Evolutionary conservation across 2,113 vertebrate genomes (phyloP), one percentile per base, ranked within the genome.

Genomic region (Percina caprodes): DNA sequence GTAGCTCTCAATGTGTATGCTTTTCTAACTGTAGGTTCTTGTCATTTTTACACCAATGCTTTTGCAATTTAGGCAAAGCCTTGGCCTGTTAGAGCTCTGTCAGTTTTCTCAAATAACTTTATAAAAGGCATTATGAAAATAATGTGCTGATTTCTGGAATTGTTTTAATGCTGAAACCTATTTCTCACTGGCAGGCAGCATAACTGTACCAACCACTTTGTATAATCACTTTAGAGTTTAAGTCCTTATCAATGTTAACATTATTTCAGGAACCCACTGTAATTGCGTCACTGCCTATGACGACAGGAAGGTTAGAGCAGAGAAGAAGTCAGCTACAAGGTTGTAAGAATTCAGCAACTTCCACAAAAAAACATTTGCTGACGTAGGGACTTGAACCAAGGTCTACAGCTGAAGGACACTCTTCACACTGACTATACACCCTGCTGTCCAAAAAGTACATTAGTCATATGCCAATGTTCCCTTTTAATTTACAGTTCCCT

Each of bases 321-420:
- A 72, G 21, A 39, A 13, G 18, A 71, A 48, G 35, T 63, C 61
- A 55, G 45, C 42, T 24, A 48, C 21, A 2, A 80, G 48, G 35
- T 23, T 60, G 33, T 67, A 59, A 48, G 42, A 76, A 88, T 69
- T 85, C 51, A 69, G 75, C 75, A 69, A 73, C 61, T 71, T 73
- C 35, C 26, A 65, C 73, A 80, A 69, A 80, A 84, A 80, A 84
- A 49, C 16, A 80, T 6, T 30, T 65, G 77, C 85, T 87, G 81
- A 80, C 35, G 10, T 10, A 54, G 33, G 46, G 48, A 74, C 65
- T 74, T 88, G 60, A 88, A 81, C 30, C 39, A 48, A 12, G 42
- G 26, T 62, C 63, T 78, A 33, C 42, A 30, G 45, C 83, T 88
- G 72, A 88, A 85, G 83, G 83, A 82, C 83, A 66, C 69, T 59